These are phyloP conservation scores for Drepanosiphum platanoidis DNA, from an alignment of 2,888 invertebrate genomes.

Conservation along the genomic window DNA sequence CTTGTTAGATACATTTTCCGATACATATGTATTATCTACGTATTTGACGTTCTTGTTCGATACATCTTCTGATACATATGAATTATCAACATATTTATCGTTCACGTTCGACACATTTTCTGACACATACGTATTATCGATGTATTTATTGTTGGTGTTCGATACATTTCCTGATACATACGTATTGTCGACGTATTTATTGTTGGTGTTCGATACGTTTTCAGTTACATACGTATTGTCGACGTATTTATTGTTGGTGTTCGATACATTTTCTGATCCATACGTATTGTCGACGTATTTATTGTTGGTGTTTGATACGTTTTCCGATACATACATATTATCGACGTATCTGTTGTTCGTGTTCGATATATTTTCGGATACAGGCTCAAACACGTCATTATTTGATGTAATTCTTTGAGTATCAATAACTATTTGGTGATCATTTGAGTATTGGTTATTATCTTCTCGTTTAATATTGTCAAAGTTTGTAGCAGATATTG, in stretches of 20 bases:
- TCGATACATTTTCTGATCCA: slow-evolving; percentile 23
- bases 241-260: background rate
- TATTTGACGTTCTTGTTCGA: background rate
- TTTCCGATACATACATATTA: slow-evolving; percentile 17
- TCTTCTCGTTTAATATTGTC: slow-evolving; percentile 19
- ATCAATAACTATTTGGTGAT: background rate
- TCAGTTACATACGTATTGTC: slow-evolving; percentile 17
- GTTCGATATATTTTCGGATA: slow-evolving; percentile 18
- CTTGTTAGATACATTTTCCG: slow-evolving; percentile 17
- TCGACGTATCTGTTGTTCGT: background rate
- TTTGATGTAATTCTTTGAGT: background rate
- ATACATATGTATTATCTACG: background rate
- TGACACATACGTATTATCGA: slow-evolving; percentile 6
- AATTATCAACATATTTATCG: background rate
- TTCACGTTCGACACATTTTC: slow-evolving; percentile 8
- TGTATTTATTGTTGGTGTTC: background rate
- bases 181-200: background rate
- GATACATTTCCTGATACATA: slow-evolving; percentile 18
- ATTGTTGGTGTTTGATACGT: background rate
- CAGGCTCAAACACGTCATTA: background rate
- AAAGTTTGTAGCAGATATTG: background rate
- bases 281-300: background rate
- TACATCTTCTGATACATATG: slow-evolving; percentile 1
- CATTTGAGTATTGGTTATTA: background rate
- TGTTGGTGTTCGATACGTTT: slow-evolving; percentile 7